Evolutionary conservation across 2,797 vertebrate species (phyloP), one percentile per base, ranked within the genome.

Genomic region (Scolopax bukidnonensis): DNA sequence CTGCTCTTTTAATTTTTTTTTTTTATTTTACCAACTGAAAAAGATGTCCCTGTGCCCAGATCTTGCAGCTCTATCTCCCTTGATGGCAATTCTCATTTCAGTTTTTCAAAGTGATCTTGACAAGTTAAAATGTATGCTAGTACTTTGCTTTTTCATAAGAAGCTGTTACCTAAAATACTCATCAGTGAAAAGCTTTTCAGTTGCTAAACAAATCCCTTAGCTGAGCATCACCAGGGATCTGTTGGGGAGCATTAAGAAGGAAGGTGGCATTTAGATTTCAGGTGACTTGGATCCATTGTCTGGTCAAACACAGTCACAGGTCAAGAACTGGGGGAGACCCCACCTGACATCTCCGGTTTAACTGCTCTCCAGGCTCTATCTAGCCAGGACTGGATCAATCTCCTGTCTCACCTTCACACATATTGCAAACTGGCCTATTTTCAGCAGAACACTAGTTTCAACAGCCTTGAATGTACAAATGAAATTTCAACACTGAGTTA

Each of bases 401-500:
- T 32, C 23, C 38, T 51, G 67, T 95, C 75, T 76, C 56, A 30
- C 27, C 65, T 89, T 94, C 91, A 45, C 24, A 63, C 32, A 24
- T 43, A 25, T 7, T 67, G 64, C 65, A 77, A 41, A 45, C 38
- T 25, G 75, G 3, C 11, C 14, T 33, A 48, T 32, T 69, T 91
- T 91, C 43, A 93, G 61, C 16, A 27, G 87, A 89, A 71, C 65
- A 76, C 67, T 11, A 40, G 33, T 70, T 69, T 73, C 28, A 40
- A 63, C 73, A 87, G 64, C 68, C 79, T 80, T 82, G 54, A 95
- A 74, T 67, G 74, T 53, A 76, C 41, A 93, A 96, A 95, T 91
- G 30, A 75, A 68, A 65, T 84, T 94, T 96, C 94, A 96, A 95
- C 27, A 69, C 50, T 27, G 68, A 38, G 33, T 90, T 87, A 92